Conservation (phyloP, 2,113 vertebrate genomes). For the Vanacampus margaritifer region DNA sequence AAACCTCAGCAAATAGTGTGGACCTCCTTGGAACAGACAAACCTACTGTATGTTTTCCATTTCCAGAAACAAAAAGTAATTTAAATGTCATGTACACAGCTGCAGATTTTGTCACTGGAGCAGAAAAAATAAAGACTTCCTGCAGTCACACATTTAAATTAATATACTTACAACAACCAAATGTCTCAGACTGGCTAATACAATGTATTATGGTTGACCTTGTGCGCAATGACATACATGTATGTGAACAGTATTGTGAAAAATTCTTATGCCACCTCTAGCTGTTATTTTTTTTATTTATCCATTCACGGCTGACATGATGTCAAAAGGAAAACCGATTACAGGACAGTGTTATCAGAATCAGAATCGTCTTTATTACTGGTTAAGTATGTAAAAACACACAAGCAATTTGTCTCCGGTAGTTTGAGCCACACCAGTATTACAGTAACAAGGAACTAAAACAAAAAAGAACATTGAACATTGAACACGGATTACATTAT, state of each 20-base stretch:
- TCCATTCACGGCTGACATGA: no score
- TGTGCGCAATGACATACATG: neutral
- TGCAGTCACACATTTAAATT: slow-evolving; percentile 8
- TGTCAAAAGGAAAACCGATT: neutral
- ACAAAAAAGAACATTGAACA: no score
- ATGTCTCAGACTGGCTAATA: neutral
- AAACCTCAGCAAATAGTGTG: neutral
- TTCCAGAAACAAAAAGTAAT: neutral
- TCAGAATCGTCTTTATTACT: no score
- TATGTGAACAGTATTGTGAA: neutral
- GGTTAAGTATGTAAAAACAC: no score
- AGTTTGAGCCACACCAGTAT: no score
- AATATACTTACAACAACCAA: neutral
- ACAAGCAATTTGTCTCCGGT: no score
- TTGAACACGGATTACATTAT: neutral
- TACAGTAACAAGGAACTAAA: no score
- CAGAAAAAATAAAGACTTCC: slow-evolving; percentile 11
- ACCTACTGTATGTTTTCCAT: slow-evolving; percentile 1
- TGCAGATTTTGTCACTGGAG: neutral
- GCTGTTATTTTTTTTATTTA: neutral
- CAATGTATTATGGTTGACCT: neutral
- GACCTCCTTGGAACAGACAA: neutral
- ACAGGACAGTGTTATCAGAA: neutral
- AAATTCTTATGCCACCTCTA: neutral
- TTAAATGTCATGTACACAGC: neutral